Percentiles rank a stretch among this genome's conserved stretches.
Conservation (phyloP, 2,888 invertebrate genomes). For the Cepaea hortensis region DNA sequence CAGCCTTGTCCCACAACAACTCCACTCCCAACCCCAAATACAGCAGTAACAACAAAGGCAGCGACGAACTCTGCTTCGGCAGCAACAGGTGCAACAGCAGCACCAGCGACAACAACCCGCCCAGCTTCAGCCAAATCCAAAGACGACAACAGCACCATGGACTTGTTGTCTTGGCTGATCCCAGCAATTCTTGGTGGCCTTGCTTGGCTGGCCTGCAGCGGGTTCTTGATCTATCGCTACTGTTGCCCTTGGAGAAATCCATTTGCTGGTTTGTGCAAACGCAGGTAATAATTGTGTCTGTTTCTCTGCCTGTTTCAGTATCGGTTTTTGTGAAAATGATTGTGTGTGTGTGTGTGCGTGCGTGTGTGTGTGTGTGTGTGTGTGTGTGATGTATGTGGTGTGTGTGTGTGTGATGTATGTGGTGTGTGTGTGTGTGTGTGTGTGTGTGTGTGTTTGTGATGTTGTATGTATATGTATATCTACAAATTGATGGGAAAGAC, state of each 20-base stretch:
- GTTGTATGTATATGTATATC: too few relatives aligned
- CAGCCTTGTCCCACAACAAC: conserved; percentile 26
- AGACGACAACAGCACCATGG: neutral
- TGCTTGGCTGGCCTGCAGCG: conserved; percentile 34
- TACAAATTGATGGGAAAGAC: too few relatives aligned
- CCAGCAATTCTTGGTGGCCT: conserved; percentile 40
- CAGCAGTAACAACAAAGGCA: neutral
- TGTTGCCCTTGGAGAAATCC: conserved; percentile 42
- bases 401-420: too few relatives aligned
- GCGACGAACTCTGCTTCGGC: neutral
- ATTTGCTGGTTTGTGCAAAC: conserved; percentile 13
- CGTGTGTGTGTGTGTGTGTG: neutral
- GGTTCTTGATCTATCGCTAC: conserved; percentile 35
- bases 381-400: too few relatives aligned
- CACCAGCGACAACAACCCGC: neutral
- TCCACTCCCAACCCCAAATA: neutral
- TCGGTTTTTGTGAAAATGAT: too few relatives aligned
- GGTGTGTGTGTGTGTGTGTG: too few relatives aligned
- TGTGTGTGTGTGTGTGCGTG: neutral
- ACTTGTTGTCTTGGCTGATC: conserved; percentile 32
- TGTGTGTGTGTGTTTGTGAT: too few relatives aligned
- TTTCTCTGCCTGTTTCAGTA: neutral
- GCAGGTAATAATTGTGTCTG: conserved; percentile 14
- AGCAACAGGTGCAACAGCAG: neutral
- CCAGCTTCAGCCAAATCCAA: neutral